These are phyloP conservation scores for Ctenochaetus hawaiiensis DNA, from an alignment of 2,797 vertebrate genomes.

Conservation along the genomic window DNA sequence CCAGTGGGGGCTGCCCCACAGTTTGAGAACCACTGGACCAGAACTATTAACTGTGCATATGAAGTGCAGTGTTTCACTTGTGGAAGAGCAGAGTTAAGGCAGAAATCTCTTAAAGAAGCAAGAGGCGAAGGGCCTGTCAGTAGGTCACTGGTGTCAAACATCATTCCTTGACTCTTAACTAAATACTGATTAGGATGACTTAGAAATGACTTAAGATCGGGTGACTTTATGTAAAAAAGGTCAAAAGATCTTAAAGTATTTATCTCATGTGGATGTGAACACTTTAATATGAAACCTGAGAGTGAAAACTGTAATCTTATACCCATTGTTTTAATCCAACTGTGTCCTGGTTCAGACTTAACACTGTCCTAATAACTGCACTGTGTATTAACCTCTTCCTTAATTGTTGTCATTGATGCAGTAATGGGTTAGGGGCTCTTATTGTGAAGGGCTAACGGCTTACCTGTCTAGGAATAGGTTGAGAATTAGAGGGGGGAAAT, in stretches of 20 bases:
- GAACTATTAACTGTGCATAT: slow-evolving; percentile 9
- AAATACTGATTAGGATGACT: background rate
- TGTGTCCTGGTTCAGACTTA: background rate
- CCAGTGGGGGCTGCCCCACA: too few species aligned
- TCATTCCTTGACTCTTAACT: background rate
- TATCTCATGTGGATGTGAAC: background rate
- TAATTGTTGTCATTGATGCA: slow-evolving; percentile 15
- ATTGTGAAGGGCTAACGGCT: slow-evolving; percentile 36
- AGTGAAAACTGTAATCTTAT: background rate
- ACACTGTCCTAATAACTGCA: background rate
- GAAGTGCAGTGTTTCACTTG: too few species aligned
- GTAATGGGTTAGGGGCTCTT: slow-evolving; percentile 13
- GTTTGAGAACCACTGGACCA: background rate
- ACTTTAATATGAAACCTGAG: background rate
- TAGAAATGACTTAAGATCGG: background rate
- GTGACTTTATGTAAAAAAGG: background rate
- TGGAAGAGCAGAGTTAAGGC: background rate
- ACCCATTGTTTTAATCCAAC: background rate
- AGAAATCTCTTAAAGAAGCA: background rate
- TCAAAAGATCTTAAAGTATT: background rate
- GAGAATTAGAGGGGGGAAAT: slow-evolving; percentile 61
- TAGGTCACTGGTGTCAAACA: too few species aligned
- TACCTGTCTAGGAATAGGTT: slow-evolving; percentile 61
- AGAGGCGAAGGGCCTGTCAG: too few species aligned
- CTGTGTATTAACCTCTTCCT: slow-evolving; percentile 1